Evolutionary conservation across 2,797 vertebrate genomes (phyloP).

Genomic region (Phataginus tetradactyla): DNA sequence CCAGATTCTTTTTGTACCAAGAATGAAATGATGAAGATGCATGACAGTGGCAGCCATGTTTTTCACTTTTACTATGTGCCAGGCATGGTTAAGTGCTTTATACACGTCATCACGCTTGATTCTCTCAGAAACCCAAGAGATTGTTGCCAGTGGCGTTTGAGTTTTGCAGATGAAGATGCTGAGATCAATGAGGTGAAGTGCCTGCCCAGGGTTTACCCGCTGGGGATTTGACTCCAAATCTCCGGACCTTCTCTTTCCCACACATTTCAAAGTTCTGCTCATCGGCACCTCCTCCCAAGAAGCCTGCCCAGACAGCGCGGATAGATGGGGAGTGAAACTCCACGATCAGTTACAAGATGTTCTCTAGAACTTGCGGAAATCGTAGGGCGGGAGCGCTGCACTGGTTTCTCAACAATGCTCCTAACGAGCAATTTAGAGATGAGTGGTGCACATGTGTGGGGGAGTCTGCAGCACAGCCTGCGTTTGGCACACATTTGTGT

Average conservation of each 20-base stretch:
- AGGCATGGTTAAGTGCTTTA: neutral
- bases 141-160: neutral
- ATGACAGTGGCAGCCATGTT: rapidly evolving
- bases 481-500: constrained; percentile 61
- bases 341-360: constrained; percentile 66
- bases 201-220: neutral
- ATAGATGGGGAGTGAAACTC: constrained; percentile 28
- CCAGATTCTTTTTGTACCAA: neutral
- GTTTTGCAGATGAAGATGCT: neutral
- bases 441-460: constrained; percentile 53
- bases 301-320: constrained; percentile 37
- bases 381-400: constrained; percentile 33
- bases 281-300: neutral
- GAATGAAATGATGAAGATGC: neutral
- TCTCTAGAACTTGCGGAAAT: constrained; percentile 74
- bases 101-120: rapidly evolving
- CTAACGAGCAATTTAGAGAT: constrained; percentile 70
- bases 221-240: neutral
- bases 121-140: neutral
- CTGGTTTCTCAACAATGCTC: constrained; percentile 63
- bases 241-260: neutral
- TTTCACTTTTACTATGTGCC: neutral
- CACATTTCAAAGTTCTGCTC: constrained; percentile 39
- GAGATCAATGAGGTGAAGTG: neutral
- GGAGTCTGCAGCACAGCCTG: neutral